A percentile compares a stretch with the other conserved stretches of the same genome.
phyloP scores from a whole-genome alignment of 1,140 invertebrate genomes.

The Littorina saxatilis region DNA sequence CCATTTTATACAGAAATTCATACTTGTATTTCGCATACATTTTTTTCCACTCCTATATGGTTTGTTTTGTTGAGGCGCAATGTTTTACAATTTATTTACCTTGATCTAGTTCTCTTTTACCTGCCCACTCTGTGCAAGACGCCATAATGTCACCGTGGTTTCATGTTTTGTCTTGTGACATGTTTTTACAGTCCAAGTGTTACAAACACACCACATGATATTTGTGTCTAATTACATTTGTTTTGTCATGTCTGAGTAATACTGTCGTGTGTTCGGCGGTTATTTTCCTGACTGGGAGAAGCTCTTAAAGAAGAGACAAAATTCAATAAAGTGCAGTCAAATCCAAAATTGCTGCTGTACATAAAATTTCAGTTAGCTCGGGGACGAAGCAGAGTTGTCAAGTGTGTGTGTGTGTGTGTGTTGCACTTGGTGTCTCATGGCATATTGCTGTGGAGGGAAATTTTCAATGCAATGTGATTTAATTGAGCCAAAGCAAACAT shows the following conservation, averaged over 20 bases:
- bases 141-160: constrained; percentile 24
- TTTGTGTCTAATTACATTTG: background rate
- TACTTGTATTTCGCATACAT: background rate
- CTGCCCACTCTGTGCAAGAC: constrained; percentile 4
- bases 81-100: constrained; percentile 16
- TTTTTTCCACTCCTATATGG: background rate
- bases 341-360: too few species aligned
- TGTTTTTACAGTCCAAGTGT: constrained; percentile 4
- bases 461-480: background rate
- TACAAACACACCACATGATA: constrained; percentile 12
- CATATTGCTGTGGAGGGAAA: background rate
- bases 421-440: constrained; percentile 31
- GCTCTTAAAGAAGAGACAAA: too few species aligned
- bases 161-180: constrained; percentile 26
- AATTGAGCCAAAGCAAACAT: too few species aligned
- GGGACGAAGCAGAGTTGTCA: background rate
- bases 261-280: background rate
- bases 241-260: constrained; percentile 13
- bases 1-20: constrained; percentile 12
- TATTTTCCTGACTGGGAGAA: too few species aligned
- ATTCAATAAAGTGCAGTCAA: too few species aligned
- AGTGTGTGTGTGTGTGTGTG: constrained; percentile 21
- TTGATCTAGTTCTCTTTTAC: background rate
- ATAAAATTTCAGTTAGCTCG: too few species aligned
- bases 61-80: background rate